phyloP scores from a whole-genome alignment of 2,888 invertebrate species.

The Alviniconcha strummeri region DNA sequence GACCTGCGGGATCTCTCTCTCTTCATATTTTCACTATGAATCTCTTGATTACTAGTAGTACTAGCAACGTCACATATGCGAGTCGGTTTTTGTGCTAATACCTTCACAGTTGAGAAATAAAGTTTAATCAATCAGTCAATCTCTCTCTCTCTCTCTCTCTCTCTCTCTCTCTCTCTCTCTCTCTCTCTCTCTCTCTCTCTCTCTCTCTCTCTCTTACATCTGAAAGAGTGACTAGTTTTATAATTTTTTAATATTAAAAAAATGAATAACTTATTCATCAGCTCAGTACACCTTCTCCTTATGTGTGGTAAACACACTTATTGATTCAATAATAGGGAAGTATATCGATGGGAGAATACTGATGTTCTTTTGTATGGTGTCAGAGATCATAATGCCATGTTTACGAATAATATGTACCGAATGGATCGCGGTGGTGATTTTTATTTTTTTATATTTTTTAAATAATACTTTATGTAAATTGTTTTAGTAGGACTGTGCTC shows the following conservation, averaged over 20 bases:
- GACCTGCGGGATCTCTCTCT: not conserved
- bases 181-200: not conserved
- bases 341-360: too few relatives aligned
- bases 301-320: not conserved
- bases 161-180: not conserved
- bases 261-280: not conserved
- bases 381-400: too few relatives aligned
- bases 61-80: too few relatives aligned
- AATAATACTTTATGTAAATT: too few relatives aligned
- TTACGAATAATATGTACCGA: too few relatives aligned
- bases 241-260: not conserved
- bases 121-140: not conserved
- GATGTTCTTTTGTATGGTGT: too few relatives aligned
- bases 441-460: too few relatives aligned
- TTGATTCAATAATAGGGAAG: too few relatives aligned
- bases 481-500: too few relatives aligned
- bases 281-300: not conserved
- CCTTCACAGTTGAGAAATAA: too few relatives aligned
- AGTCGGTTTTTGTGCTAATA: too few relatives aligned
- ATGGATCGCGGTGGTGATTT: too few relatives aligned
- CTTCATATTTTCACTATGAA: not conserved
- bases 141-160: conserved; percentile 4
- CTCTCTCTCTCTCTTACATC: not conserved
- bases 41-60: not conserved
- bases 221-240: not conserved